Conservation (phyloP, 2,888 invertebrate species). For the Anthophora plumipes region DNA sequence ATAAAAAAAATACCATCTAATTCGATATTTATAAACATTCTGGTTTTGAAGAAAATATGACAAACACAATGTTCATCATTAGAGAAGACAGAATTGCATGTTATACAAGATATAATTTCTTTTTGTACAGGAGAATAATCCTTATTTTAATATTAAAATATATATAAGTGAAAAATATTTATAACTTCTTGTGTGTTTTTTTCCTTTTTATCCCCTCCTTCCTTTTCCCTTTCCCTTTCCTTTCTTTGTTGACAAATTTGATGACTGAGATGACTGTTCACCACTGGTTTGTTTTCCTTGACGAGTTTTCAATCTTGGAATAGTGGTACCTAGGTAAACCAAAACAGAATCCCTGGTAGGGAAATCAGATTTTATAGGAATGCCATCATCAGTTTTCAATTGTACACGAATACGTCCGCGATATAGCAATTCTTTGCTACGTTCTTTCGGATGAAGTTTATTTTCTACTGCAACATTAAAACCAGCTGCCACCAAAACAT, state of each 20-base stretch:
- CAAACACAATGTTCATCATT: not conserved
- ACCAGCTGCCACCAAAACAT: conserved; percentile 94
- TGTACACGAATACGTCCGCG: conserved; percentile 97
- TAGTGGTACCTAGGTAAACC: conserved; percentile 91
- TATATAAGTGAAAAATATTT: conserved; percentile 25
- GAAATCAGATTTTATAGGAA: conserved; percentile 89
- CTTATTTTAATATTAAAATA: conserved; percentile 25
- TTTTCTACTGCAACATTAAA: conserved; percentile 95
- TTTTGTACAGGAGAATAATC: conserved; percentile 29
- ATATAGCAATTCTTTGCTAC: conserved; percentile 93
- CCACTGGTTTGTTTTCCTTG: conserved; percentile 86
- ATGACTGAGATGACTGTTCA: conserved; percentile 81
- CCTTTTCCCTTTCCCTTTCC: conserved; percentile 84
- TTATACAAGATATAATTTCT: conserved; percentile 37
- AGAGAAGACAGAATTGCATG: conserved; percentile 5
- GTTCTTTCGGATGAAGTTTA: conserved; percentile 95
- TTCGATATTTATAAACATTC: not conserved
- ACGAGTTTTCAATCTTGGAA: conserved; percentile 95
- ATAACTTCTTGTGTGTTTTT: conserved; percentile 8
- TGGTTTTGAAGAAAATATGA: not conserved
- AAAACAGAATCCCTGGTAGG: conserved; percentile 92
- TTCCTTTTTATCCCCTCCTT: conserved; percentile 79
- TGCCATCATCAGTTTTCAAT: conserved; percentile 95
- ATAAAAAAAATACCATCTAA: not conserved
- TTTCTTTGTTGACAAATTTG: conserved; percentile 79